Base-by-base conservation (phyloP, 2,888 invertebrate genomes). In the Baronia brevicornis region DNA sequence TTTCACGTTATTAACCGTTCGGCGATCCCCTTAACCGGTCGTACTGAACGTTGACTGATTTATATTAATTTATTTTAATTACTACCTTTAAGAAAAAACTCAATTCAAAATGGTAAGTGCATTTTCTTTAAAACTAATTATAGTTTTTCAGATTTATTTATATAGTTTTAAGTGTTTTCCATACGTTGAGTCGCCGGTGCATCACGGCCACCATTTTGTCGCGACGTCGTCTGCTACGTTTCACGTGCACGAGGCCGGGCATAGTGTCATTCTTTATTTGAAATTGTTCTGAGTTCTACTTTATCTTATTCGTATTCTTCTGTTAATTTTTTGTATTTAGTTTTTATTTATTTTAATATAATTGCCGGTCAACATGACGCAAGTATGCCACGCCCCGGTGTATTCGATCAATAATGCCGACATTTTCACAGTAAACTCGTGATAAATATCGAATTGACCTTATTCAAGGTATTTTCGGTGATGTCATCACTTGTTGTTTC, bases 11-110 rank as follows among this genome's bases (percentile, higher is more conserved):
- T 78, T 78, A 84, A 85, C 86, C 87, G 89, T 89, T 90, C 86
- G 87, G 88, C 84, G 86, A 88, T 85, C 89, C 87, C 82, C 90
- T 87, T 90, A 77, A 84, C 88, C 84, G 88, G 89, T 87, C 71
- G 62, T 69, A 84, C 86, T 77, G 85, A 86, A 87, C 86, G 85
- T 71, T 71, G 73, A 82, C 78, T 77, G 78, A 78, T 41, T 46
- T 50, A 51, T 51, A 54, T 57, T 73, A 71, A 65, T 51, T 80
- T 75, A 78, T 63, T 77, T 79, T 75, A 73, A 68, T 66, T n/a
- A n/a, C 55, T 77, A 72, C 70, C 54, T 52, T 75, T 75, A 79
- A 75, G 61, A 73, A 69, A 71, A 60, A 78, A 73, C 78, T 71
- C 71, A 57, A 71, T 54, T 54, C 70, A 84, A 82, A 75, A 84